phyloP scores from a whole-genome alignment of 2,113 vertebrate genomes.

The Ia io region DNA sequence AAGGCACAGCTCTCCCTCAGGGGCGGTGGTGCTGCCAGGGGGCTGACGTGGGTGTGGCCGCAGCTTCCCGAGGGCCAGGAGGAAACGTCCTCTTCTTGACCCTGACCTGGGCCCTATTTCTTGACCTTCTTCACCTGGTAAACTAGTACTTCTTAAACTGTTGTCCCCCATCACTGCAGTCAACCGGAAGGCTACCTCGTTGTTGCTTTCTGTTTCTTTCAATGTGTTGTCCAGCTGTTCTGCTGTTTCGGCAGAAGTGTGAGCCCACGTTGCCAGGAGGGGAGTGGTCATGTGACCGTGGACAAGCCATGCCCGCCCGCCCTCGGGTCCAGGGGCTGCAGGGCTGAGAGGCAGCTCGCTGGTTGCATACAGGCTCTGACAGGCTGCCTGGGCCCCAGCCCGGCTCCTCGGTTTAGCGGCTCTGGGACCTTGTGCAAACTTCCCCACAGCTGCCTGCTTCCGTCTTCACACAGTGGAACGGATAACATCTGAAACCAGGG shows the following conservation, averaged over 20 bases:
- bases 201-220: not conserved
- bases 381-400: not conserved
- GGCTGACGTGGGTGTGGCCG: not conserved
- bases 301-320: not conserved
- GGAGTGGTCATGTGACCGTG: not conserved
- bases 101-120: not conserved
- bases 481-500: not conserved
- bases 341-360: not conserved
- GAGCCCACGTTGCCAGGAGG: not conserved
- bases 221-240: not conserved
- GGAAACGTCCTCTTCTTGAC: not conserved
- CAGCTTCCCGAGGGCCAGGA: not conserved
- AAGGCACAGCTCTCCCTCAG: not conserved
- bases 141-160: not conserved
- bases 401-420: not conserved
- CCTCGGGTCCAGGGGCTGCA: not conserved
- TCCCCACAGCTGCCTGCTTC: not conserved
- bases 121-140: not conserved
- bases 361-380: not conserved
- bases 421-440: not conserved
- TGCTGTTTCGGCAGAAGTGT: not conserved
- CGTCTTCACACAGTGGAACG: not conserved
- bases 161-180: not conserved
- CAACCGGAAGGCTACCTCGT: not conserved
- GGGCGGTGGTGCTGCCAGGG: no score